Conservation (phyloP, 64 coral and sea anemone species). For the Montipora cactus region DNA sequence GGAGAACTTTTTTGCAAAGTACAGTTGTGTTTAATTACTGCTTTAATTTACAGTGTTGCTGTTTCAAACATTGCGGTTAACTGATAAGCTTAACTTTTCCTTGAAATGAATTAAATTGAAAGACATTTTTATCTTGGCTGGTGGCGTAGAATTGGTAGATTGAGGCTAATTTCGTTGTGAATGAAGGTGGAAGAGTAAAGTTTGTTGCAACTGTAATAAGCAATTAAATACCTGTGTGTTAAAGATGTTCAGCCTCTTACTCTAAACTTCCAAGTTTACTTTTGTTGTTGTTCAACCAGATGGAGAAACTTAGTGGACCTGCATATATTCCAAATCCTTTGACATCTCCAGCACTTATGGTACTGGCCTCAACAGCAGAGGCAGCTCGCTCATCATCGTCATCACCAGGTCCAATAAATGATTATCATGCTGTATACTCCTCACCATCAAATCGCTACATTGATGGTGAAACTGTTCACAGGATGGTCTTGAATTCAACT, state of each 20-base stretch:
- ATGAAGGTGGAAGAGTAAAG: not conserved
- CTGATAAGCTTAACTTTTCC: not conserved
- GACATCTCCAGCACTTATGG: constrained; percentile 93
- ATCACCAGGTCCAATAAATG: constrained; percentile 91
- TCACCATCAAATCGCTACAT: constrained; percentile 82
- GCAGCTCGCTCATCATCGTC: constrained; percentile 77
- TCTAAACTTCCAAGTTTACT: not conserved
- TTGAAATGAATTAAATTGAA: constrained; percentile 29
- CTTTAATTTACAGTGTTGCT: not conserved
- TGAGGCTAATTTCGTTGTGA: constrained; percentile 2
- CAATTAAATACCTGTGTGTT: not conserved
- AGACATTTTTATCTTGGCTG: not conserved
- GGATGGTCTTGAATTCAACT: constrained; percentile 89
- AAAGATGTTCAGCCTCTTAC: not conserved
- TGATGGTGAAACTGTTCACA: constrained; percentile 84
- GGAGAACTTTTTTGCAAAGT: not conserved
- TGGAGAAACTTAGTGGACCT: constrained; percentile 89
- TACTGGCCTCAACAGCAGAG: constrained; percentile 93
- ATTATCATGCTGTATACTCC: constrained; percentile 89
- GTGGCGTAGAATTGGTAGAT: not conserved
- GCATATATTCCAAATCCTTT: constrained; percentile 92
- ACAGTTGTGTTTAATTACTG: constrained; percentile 15
- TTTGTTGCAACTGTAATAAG: not conserved
- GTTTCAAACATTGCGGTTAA: not conserved
- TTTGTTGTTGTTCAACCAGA: constrained; percentile 61